phyloP scores from a whole-genome alignment of 2,113 vertebrate genomes.

The Narcine bancroftii region DNA sequence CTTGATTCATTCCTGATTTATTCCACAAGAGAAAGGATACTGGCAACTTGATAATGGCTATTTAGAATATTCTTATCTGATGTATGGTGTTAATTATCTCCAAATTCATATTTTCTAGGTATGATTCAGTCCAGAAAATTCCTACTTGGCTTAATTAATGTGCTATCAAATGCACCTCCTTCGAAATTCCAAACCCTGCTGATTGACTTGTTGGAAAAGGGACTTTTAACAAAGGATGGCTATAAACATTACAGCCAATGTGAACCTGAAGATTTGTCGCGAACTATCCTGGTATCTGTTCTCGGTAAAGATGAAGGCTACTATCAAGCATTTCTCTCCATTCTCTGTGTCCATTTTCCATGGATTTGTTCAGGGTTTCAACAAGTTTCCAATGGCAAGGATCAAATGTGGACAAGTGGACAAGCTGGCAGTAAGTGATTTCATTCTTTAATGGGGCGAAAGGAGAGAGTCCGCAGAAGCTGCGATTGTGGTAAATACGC shows the following conservation, averaged over 20 bases:
- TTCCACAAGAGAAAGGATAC: not conserved
- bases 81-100: not conserved
- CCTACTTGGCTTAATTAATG: not conserved
- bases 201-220: constrained; percentile 12
- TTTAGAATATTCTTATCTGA: not conserved
- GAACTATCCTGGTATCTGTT: constrained; percentile 3
- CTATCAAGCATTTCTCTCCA: constrained; percentile 22
- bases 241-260: constrained; percentile 8
- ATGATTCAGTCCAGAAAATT: constrained; percentile 30
- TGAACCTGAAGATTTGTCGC: not conserved
- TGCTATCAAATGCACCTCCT: constrained; percentile 14
- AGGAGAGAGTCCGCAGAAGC: too few species aligned
- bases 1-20: not conserved
- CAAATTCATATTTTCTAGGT: not conserved
- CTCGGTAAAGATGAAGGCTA: constrained; percentile 32
- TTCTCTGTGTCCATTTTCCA: constrained; percentile 3
- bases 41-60: not conserved
- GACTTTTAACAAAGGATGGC: constrained; percentile 21
- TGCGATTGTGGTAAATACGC: too few species aligned
- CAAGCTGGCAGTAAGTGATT: not conserved
- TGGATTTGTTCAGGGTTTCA: constrained; percentile 3
- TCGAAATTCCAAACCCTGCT: constrained; percentile 1
- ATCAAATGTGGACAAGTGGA: not conserved
- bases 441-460: too few species aligned
- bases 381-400: not conserved